A percentile compares a stretch with the other conserved stretches of the same genome.
phyloP scores from a whole-genome alignment of 2,888 invertebrate genomes.

The Eupeodes luniger region DNA sequence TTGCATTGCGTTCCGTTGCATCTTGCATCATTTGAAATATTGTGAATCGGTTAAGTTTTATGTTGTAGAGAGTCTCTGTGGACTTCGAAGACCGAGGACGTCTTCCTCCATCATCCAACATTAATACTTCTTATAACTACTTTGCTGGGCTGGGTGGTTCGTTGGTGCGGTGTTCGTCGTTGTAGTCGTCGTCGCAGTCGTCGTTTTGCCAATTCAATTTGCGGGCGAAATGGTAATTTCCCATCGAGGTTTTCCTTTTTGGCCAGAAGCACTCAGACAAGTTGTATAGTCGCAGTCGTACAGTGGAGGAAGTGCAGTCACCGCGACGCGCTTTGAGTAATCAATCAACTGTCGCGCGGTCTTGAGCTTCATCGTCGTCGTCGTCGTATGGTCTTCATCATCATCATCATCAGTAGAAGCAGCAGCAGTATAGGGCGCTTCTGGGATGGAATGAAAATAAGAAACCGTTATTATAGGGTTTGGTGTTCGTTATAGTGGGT shows the following conservation, averaged over 20 bases:
- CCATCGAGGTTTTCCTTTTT: constrained; percentile 57
- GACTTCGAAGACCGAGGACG: neutral
- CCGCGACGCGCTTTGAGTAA: constrained; percentile 73
- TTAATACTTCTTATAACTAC: neutral
- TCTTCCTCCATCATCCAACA: neutral
- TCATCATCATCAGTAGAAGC: constrained; percentile 1
- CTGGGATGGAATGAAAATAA: constrained; percentile 40
- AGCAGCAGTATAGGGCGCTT: constrained; percentile 39
- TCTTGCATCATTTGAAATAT: neutral
- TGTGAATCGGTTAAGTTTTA: constrained; percentile 28
- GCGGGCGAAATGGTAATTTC: constrained; percentile 67
- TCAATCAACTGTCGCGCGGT: constrained; percentile 72
- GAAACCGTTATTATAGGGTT: constrained; percentile 42
- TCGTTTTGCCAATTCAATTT: constrained; percentile 63
- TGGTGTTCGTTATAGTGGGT: constrained; percentile 2
- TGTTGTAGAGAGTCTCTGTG: constrained; percentile 34
- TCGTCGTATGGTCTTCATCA: constrained; percentile 57
- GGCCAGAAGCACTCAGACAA: constrained; percentile 49
- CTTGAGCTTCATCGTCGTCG: constrained; percentile 23
- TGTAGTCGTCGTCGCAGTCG: too few relatives aligned
- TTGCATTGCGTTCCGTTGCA: constrained; percentile 37
- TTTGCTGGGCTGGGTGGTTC: neutral
- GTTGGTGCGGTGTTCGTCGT: neutral
- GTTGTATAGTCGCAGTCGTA: neutral
- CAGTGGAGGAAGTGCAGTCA: constrained; percentile 59